phyloP scores from a whole-genome alignment of 2,888 invertebrate species.

The Siphlonurus alternatus region DNA sequence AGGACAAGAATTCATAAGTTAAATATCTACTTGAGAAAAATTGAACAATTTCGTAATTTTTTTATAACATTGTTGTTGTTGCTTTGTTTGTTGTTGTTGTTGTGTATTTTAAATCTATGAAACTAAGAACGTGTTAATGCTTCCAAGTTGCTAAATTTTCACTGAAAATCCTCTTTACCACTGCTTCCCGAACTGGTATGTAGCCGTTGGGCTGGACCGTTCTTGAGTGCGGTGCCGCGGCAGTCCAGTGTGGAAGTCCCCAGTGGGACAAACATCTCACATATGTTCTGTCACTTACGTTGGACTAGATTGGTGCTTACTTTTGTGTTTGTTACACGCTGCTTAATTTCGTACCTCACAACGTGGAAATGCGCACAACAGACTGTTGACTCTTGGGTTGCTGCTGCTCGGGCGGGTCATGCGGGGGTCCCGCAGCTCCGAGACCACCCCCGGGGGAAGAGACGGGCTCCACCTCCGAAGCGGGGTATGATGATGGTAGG shows the following conservation, averaged over 20 bases:
- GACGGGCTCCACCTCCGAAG: constrained; percentile 21
- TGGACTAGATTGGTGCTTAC: too few species aligned
- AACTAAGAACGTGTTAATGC: background rate
- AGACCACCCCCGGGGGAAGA: constrained; percentile 16
- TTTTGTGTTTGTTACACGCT: too few species aligned
- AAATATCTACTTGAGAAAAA: background rate
- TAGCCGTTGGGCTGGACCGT: too few species aligned
- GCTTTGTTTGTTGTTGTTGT: background rate
- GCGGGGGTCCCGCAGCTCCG: constrained; percentile 3
- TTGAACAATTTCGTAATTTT: background rate
- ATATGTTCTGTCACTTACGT: too few species aligned
- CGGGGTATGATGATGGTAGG: constrained; percentile 21
- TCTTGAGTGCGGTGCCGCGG: too few species aligned
- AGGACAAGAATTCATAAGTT: background rate
- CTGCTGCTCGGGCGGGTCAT: constrained; percentile 2
- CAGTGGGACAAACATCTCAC: too few species aligned
- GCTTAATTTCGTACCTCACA: constrained; percentile 2
- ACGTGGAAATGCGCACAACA: constrained; percentile 9
- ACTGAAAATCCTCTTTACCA: background rate
- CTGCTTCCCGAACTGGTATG: too few species aligned
- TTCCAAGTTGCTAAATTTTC: background rate
- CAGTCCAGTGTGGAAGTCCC: too few species aligned
- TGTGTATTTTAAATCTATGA: background rate
- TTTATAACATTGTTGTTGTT: background rate
- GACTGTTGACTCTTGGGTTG: constrained; percentile 2